A percentile compares a stretch with the other conserved stretches of the same genome.
phyloP scores from a whole-genome alignment of 1,140 invertebrate species.

The Heliconius hewitsoni region DNA sequence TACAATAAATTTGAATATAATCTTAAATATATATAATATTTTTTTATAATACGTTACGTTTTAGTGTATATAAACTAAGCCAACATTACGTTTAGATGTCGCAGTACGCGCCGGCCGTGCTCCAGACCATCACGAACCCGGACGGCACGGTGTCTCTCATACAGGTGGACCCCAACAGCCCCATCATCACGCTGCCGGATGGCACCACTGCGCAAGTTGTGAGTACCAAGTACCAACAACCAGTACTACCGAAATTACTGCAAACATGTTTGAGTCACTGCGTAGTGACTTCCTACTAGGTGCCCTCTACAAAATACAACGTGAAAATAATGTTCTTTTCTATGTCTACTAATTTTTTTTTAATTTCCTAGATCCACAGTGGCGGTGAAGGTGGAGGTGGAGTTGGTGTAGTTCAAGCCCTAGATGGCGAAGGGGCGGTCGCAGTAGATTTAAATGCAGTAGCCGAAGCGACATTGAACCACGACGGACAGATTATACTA shows the following conservation, averaged over 20 bases:
- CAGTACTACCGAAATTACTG: background rate
- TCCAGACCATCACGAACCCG: slow-evolving; percentile 97
- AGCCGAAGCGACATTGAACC: slow-evolving; percentile 92
- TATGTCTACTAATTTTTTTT: background rate
- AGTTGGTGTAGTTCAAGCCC: slow-evolving; percentile 84
- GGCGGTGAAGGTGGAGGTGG: slow-evolving; percentile 83
- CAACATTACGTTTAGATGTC: slow-evolving; percentile 73
- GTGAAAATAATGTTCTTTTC: no score
- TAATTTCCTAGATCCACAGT: slow-evolving; percentile 86
- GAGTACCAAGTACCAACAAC: slow-evolving; percentile 24
- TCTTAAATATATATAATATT: no score
- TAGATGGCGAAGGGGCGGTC: slow-evolving; percentile 85
- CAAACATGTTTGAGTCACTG: background rate
- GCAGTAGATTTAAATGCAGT: slow-evolving; percentile 93
- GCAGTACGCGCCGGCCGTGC: slow-evolving; percentile 93
- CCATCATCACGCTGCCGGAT: slow-evolving; percentile 96
- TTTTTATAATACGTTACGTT: no score
- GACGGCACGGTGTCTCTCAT: slow-evolving; percentile 98
- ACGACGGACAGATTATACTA: slow-evolving; percentile 96
- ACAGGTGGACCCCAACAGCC: slow-evolving; percentile 96
- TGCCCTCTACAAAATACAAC: no score
- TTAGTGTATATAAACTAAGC: no score
- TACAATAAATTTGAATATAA: no score
- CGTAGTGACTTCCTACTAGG: no score
- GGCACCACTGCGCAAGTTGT: slow-evolving; percentile 96